Evolutionary conservation across 2,113 vertebrate genomes (phyloP).

Genomic region (Centropristis striata): DNA sequence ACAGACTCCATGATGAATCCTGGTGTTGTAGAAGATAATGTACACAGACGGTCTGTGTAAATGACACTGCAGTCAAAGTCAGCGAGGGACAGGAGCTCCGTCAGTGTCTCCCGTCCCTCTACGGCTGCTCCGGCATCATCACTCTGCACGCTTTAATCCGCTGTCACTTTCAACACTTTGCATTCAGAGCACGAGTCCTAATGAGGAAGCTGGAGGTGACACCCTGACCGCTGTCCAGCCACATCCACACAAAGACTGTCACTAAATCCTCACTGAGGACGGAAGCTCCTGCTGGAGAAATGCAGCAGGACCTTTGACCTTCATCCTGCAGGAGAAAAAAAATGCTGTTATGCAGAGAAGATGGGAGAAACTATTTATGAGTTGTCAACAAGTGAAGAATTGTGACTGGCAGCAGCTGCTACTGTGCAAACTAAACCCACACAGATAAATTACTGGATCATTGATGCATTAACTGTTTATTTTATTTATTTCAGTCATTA

Average conservation of each 20-base stretch:
- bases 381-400: not conserved
- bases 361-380: not conserved
- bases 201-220: constrained; percentile 58
- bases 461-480: too few species aligned
- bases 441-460: too few species aligned
- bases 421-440: too few species aligned
- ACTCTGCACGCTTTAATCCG: constrained; percentile 33
- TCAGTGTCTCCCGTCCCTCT: constrained; percentile 15
- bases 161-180: constrained; percentile 40
- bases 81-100: not conserved
- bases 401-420: too few species aligned
- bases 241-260: constrained; percentile 68
- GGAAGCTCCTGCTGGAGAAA: constrained; percentile 16
- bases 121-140: constrained; percentile 34
- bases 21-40: not conserved
- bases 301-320: constrained; percentile 18
- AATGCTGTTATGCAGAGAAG: too few species aligned
- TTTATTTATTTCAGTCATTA: too few species aligned
- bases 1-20: not conserved
- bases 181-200: constrained; percentile 39
- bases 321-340: not conserved
- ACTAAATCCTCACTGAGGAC: constrained; percentile 43
- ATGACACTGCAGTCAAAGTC: not conserved
- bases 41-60: not conserved
- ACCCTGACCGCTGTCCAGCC: constrained; percentile 30